Evolutionary conservation across 2,888 invertebrate genomes (phyloP).

Genomic region (Philereme transversata): DNA sequence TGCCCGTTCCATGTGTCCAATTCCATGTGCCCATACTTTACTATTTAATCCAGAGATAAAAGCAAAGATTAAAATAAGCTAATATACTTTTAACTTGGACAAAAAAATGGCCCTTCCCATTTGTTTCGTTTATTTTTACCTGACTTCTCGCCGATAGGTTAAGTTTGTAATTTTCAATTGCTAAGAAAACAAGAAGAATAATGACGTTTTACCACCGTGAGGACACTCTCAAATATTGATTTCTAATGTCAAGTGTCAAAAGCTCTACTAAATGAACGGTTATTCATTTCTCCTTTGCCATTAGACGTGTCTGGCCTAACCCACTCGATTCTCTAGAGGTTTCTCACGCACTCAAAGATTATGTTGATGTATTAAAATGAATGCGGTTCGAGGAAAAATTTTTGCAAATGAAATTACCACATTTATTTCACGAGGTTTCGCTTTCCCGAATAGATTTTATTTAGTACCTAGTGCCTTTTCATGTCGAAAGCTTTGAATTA

Average conservation of each 20-base stretch:
- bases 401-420: slow-evolving; percentile 73
- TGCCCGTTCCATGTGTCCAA: no score
- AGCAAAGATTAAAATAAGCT: slow-evolving; percentile 15
- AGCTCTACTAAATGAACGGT: slow-evolving; percentile 27
- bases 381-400: slow-evolving; percentile 61
- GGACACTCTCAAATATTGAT: slow-evolving; percentile 9
- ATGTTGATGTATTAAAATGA: slow-evolving; percentile 76
- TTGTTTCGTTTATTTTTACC: neutral
- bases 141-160: no score
- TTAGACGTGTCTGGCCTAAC: slow-evolving; percentile 29
- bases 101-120: neutral
- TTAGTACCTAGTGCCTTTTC: slow-evolving; percentile 69
- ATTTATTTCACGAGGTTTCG: slow-evolving; percentile 67
- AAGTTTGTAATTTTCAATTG: no score
- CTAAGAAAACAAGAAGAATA: no score
- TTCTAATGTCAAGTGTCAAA: slow-evolving; percentile 16
- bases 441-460: slow-evolving; percentile 57
- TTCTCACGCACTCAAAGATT: slow-evolving; percentile 66
- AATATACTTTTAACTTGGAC: neutral
- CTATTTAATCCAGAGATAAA: slow-evolving; percentile 41
- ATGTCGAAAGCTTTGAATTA: slow-evolving; percentile 55
- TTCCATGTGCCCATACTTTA: slow-evolving; percentile 38
- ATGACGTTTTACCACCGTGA: neutral
- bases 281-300: slow-evolving; percentile 23
- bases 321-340: slow-evolving; percentile 51